Percentiles rank a stretch among this genome's conserved stretches.
These are phyloP conservation scores for Tridacna gigas DNA, from an alignment of 2,888 invertebrate genomes.

Conservation along the genomic window DNA sequence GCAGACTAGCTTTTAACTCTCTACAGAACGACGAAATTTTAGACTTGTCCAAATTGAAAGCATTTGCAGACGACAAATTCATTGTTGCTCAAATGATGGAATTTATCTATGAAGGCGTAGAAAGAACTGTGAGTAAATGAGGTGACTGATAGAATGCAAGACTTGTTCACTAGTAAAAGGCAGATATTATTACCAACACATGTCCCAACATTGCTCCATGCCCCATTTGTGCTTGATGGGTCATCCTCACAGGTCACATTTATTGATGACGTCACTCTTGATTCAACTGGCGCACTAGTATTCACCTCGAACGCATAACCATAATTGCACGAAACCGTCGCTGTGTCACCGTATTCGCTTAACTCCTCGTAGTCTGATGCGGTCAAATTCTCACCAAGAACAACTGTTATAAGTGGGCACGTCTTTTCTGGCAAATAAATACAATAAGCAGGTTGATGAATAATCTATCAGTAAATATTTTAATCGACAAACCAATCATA, in stretches of 20 bases:
- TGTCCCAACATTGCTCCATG: constrained; percentile 6
- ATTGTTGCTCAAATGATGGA: too few species aligned
- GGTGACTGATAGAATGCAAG: neutral
- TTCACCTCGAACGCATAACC: constrained; percentile 31
- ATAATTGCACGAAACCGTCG: constrained; percentile 35
- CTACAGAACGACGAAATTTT: too few species aligned
- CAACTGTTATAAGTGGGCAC: neutral
- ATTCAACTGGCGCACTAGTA: neutral
- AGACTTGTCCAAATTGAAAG: too few species aligned
- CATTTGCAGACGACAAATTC: too few species aligned
- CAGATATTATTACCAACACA: constrained; percentile 29
- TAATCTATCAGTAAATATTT: too few species aligned
- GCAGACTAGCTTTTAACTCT: too few species aligned
- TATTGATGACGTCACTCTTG: constrained; percentile 24
- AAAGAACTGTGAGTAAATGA: neutral
- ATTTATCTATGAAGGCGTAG: too few species aligned
- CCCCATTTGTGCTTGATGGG: constrained; percentile 29
- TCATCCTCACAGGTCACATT: constrained; percentile 36
- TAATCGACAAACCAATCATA: too few species aligned
- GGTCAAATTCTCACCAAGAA: neutral
- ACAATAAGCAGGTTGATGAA: too few species aligned
- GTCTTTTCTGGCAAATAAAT: constrained; percentile 9
- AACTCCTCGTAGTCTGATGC: neutral
- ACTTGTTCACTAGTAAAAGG: neutral
- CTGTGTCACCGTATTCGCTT: constrained; percentile 34